phyloP scores from a whole-genome alignment of 2,888 invertebrate genomes.

The Gnatocerus cornutus region DNA sequence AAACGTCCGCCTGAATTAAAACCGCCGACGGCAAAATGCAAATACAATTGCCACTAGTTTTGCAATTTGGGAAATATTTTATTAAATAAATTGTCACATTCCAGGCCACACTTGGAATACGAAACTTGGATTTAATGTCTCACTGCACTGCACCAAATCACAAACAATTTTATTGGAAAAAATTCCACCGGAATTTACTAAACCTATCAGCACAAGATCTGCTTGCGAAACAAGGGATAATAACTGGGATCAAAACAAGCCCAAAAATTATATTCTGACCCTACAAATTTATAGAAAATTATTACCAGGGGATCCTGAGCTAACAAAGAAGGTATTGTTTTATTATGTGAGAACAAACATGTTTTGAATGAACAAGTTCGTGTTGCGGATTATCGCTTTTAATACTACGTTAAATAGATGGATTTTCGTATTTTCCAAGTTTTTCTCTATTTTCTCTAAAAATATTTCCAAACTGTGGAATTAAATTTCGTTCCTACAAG shows the following conservation, averaged over 20 bases:
- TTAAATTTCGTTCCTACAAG: too few species aligned
- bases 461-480: too few species aligned
- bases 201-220: too few species aligned
- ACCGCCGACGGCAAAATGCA: slow-evolving; percentile 53
- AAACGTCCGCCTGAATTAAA: slow-evolving; percentile 57
- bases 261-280: slow-evolving; percentile 10
- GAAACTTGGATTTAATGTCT: slow-evolving; percentile 13
- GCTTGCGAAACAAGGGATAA: too few species aligned
- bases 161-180: too few species aligned
- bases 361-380: slow-evolving; percentile 17
- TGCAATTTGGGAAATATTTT: slow-evolving; percentile 59
- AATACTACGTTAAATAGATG: background rate
- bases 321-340: slow-evolving; percentile 3
- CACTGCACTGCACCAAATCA: slow-evolving; percentile 2
- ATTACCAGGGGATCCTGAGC: background rate
- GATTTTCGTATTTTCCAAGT: too few species aligned
- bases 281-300: slow-evolving; percentile 12
- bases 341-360: slow-evolving; percentile 13
- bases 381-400: background rate
- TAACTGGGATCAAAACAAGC: slow-evolving; percentile 2
- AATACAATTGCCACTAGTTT: slow-evolving; percentile 61
- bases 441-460: too few species aligned
- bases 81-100: slow-evolving; percentile 56
- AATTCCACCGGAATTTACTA: too few species aligned
- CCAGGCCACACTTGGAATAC: slow-evolving; percentile 32